Base-by-base conservation (phyloP, 2,888 invertebrate species). In the Epinotia ramella region DNA sequence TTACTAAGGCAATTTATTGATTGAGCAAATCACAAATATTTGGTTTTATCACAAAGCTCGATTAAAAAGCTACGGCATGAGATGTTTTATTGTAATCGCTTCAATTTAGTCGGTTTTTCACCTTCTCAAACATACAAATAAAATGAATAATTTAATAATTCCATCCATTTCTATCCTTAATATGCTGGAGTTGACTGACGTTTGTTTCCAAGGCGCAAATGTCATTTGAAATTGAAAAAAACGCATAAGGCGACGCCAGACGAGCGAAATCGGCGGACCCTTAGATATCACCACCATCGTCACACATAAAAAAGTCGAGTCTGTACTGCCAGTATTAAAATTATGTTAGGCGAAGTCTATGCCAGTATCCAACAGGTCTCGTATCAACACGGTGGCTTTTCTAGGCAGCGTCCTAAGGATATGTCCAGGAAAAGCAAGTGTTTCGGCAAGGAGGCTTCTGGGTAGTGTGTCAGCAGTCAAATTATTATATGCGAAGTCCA, bases 361-460 rank as follows among this genome's bases (percentile, higher is more conserved):
- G 40, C 96, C 96, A 5, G 96, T 96, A 80, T 96, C 96, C 40
- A 96, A 85, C 66, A 96, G 87, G 82, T 96, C 96, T 79, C 96
- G 91, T 62, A 96, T 90, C 85, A 95, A 92, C 20, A 95, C 92
- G 2, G 95, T 96, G 53, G 96, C 96, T 78, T 94, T 95, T 79
- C 96, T 92, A 6, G 96, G 96, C 73, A 96, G 85, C 75, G 96
- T 93, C 82, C 95, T 95, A 53, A 96, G 87, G 2, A 2, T 5
- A 96, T 82, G 80, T 96, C 95, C 20, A 96, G 87, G 81, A 95
- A 95, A 6, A 96, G 83, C 66, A 96, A 84, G 83, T 95, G 95
- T 78, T 95, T 95, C 0, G 96, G 96, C 12, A 96, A 95, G 57
- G 96, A 96, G 28, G 96, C 95, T 83, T 96, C 95, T 6, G 94